Base-by-base conservation (phyloP, 2,888 invertebrate species). In the Ctenicera cuprea region DNA sequence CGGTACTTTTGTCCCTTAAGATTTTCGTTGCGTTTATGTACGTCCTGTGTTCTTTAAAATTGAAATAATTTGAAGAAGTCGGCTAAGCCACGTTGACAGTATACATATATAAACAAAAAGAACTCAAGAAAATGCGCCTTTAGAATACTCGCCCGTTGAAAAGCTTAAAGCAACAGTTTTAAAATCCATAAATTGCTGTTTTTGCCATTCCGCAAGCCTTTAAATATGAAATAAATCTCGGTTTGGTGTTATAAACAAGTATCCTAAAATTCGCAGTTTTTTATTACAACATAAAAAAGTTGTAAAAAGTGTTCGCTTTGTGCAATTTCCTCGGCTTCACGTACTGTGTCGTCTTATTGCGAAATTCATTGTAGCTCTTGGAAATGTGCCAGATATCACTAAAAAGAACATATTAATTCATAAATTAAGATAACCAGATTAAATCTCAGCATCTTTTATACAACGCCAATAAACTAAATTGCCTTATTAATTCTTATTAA, bases 241-340 rank as follows among this genome's bases (percentile, higher is more conserved):
- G 33, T 37, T 64, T 64, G 16, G 37, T 33, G 48, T 48, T 52
- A 30, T 37, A 54, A 66, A 54, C 65, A 66, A 66, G 33, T 33
- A 38, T 52, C 65, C 33, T 9, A 18, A 50, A 54, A 26, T 52
- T 66, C 54, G 26, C 52, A 52, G 41, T 52, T 66, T 66, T 66
- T 66, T 52, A 54, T 62, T 66, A 26, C 38, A 38, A 41, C 52
- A 52, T 52, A 66, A 54, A 66, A 66, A 66, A 52, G 52, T 52
- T 54, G 52, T 66, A 66, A 66, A 66, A 38, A 22, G 64, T 62
- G 64, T 43, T 54, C 54, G 37, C 65, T 54, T 52, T 22, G 14
- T 30, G 41, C 22, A 54, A 66, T 66, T 41, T 54, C 38, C 16
- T 64, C 26, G 48, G 22, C 50, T 7, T 38, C 52, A 50, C 54